A percentile compares a stretch with the other conserved stretches of the same genome.
These are phyloP conservation scores for Mallotus villosus DNA, from an alignment of 2,797 vertebrate genomes.

Conservation along the genomic window DNA sequence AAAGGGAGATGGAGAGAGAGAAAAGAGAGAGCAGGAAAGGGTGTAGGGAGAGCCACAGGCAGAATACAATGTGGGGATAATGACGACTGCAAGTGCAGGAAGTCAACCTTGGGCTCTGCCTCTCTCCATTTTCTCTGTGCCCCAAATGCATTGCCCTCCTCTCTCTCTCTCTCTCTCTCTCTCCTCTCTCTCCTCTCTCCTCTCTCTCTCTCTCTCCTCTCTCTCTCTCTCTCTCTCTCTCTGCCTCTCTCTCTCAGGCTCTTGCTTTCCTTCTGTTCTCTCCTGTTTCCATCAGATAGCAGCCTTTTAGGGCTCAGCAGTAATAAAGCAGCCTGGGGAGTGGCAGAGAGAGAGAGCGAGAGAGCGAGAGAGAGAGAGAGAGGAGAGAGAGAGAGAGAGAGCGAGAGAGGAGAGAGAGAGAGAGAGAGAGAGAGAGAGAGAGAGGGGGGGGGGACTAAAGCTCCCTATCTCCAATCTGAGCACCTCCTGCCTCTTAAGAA, in stretches of 20 bases:
- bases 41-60: conserved; percentile 32
- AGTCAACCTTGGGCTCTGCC: conserved; percentile 53
- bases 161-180: conserved; percentile 13
- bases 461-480: conserved; percentile 68
- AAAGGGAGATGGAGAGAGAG: conserved; percentile 8
- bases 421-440: conserved; percentile 34
- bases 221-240: conserved; percentile 11
- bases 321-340: conserved; percentile 62
- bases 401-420: conserved; percentile 37
- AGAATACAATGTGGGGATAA: conserved; percentile 36
- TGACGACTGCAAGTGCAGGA: conserved; percentile 39
- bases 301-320: conserved; percentile 64
- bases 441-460: conserved; percentile 55
- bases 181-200: conserved; percentile 19
- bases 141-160: conserved; percentile 1
- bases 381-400: conserved; percentile 29
- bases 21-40: conserved; percentile 7
- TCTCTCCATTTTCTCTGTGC: conserved; percentile 24
- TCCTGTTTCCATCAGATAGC: conserved; percentile 62
- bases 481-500: conserved; percentile 71
- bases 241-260: not conserved
- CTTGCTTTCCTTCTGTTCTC: conserved; percentile 5
- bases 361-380: conserved; percentile 35
- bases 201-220: conserved; percentile 4
- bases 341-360: conserved; percentile 28